Evolutionary conservation across 2,797 vertebrate genomes (phyloP).

Genomic region (Ispidina lecontei): DNA sequence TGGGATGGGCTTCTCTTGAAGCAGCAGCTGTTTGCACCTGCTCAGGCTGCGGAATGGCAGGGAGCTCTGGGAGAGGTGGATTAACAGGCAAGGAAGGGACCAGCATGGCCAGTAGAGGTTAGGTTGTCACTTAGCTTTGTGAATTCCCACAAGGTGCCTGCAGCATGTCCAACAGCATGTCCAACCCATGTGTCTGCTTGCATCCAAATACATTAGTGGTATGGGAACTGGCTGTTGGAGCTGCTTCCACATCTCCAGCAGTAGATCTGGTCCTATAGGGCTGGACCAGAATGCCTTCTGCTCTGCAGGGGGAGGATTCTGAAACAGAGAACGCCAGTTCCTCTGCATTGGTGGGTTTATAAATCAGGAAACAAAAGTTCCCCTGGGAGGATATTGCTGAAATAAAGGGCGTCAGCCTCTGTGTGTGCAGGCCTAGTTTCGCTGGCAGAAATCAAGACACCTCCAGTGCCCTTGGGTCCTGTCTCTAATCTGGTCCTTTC

Average conservation of each 20-base stretch:
- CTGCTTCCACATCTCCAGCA: not conserved
- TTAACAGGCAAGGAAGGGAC: not conserved
- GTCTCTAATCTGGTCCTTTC: not conserved
- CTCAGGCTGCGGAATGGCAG: not conserved
- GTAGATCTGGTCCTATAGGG: not conserved
- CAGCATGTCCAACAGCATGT: not conserved
- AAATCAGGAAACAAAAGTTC: not conserved
- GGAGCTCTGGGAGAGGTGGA: not conserved
- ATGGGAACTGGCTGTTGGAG: not conserved
- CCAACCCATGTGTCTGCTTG: not conserved
- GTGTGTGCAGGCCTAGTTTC: not conserved
- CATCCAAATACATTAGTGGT: not conserved
- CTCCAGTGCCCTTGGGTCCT: rapidly evolving
- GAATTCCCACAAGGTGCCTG: not conserved
- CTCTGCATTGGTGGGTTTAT: not conserved
- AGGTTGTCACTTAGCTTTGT: not conserved
- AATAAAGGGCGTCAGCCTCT: not conserved
- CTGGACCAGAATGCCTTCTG: not conserved
- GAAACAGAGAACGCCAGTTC: not conserved
- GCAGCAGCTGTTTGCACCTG: not conserved
- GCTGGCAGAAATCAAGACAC: not conserved
- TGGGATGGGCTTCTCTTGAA: not conserved
- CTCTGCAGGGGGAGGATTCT: not conserved
- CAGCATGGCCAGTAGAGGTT: not conserved
- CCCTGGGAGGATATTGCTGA: not conserved